These are phyloP conservation scores for Myocastor coypus DNA, from an alignment of 2,113 vertebrate genomes.

Conservation along the genomic window DNA sequence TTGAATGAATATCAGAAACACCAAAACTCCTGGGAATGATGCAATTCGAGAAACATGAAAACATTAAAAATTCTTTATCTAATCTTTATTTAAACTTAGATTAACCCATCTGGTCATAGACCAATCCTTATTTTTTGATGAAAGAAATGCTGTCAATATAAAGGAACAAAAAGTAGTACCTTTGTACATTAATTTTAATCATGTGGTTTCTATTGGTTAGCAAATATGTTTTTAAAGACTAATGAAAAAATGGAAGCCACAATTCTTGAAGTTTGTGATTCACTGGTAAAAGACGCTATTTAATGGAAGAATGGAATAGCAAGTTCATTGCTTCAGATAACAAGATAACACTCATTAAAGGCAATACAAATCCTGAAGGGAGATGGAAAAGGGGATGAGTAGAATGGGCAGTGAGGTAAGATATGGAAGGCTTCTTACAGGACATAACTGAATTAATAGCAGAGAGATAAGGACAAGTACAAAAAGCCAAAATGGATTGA, in stretches of 20 bases:
- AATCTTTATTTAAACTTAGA: background rate
- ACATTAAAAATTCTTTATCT: background rate
- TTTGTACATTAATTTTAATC: background rate
- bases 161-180: background rate
- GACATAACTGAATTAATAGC: slow-evolving; percentile 5
- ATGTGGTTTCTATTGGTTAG: background rate
- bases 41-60: slow-evolving; percentile 31
- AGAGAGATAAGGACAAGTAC: background rate
- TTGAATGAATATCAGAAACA: background rate
- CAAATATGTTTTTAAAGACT: slow-evolving; percentile 55
- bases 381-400: background rate
- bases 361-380: background rate
- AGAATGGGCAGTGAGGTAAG: background rate
- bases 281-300: background rate
- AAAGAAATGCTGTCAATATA: background rate
- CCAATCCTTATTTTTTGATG: background rate
- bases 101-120: slow-evolving; percentile 32
- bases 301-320: background rate
- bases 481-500: background rate
- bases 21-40: background rate
- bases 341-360: background rate
- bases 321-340: background rate
- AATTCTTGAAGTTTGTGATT: slow-evolving; percentile 4
- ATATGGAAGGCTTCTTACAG: background rate
- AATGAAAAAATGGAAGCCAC: slow-evolving; percentile 2